Conservation (phyloP, 2,888 invertebrate species). For the Tridacna crocea region DNA sequence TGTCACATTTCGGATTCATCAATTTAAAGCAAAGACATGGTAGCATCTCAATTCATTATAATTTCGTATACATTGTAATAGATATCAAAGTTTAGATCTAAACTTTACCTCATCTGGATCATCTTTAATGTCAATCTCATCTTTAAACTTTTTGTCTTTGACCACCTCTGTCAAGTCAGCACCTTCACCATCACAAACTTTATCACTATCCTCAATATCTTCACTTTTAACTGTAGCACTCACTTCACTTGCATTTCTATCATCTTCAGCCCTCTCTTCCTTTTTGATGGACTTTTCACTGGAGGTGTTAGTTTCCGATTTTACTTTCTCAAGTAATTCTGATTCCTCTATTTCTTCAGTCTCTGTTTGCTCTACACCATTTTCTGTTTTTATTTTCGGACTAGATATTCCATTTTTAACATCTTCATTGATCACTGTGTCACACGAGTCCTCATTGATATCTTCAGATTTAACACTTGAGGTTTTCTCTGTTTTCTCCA, state of each 20-base stretch:
- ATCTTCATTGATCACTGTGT: constrained; percentile 47
- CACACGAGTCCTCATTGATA: constrained; percentile 41
- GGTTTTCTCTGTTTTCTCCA: constrained; percentile 67
- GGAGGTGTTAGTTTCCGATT: constrained; percentile 32
- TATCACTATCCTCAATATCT: constrained; percentile 23
- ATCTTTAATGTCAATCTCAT: constrained; percentile 16
- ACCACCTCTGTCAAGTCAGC: constrained; percentile 23
- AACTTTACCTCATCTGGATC: constrained; percentile 41
- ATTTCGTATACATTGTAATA: no score
- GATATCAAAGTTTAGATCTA: no score
- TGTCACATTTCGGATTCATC: no score
- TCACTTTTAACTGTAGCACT: constrained; percentile 36
- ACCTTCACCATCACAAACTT: constrained; percentile 37
- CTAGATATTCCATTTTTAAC: constrained; percentile 41
- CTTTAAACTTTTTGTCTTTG: constrained; percentile 32
- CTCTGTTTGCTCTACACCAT: constrained; percentile 38
- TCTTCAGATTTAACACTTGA: constrained; percentile 38
- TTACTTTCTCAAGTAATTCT: constrained; percentile 34
- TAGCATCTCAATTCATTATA: no score
- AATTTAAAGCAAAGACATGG: no score
- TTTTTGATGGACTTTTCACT: constrained; percentile 13
- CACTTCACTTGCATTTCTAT: constrained; percentile 38
- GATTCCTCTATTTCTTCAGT: constrained; percentile 29
- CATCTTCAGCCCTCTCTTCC: constrained; percentile 33
- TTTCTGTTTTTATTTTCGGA: constrained; percentile 39